phyloP scores from a whole-genome alignment of 1,140 invertebrate genomes.

The Drosophila pseudoananassae region DNA sequence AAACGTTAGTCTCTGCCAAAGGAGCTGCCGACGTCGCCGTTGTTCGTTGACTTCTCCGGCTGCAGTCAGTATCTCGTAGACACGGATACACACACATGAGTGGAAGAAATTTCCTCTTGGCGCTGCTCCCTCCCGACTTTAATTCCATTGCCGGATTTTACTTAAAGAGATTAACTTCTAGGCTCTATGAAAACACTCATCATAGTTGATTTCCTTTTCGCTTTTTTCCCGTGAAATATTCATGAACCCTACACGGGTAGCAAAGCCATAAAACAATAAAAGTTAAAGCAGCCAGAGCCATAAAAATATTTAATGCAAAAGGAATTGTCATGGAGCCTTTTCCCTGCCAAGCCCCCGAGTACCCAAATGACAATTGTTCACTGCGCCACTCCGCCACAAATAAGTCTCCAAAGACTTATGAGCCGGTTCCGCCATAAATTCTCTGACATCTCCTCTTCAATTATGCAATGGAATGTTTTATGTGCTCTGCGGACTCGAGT shows the following conservation, averaged over 20 bases:
- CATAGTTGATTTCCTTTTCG: constrained; percentile 54
- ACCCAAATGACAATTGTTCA: constrained; percentile 63
- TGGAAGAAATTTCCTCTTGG: neutral
- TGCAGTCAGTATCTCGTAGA: constrained; percentile 34
- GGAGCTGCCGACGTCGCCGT: constrained; percentile 60
- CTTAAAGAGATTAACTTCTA: constrained; percentile 79
- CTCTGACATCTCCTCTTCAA: constrained; percentile 60
- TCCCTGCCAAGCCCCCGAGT: neutral
- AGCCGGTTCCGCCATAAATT: constrained; percentile 72
- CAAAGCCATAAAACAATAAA: constrained; percentile 74
- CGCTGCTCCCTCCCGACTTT: constrained; percentile 42
- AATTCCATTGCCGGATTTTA: constrained; percentile 70
- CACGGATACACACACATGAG: constrained; percentile 16
- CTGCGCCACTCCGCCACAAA: constrained; percentile 29
- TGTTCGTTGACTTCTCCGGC: constrained; percentile 32
- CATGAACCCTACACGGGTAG: constrained; percentile 58
- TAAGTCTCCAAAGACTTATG: constrained; percentile 80
- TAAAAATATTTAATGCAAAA: constrained; percentile 81
- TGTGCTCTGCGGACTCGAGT: constrained; percentile 44
- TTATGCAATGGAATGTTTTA: constrained; percentile 79
- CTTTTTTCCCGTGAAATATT: constrained; percentile 70
- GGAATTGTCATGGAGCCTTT: constrained; percentile 61
- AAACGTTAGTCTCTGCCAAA: constrained; percentile 77
- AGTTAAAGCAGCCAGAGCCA: constrained; percentile 56
- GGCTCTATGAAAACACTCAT: constrained; percentile 52